These are phyloP conservation scores for Troides helena DNA, from an alignment of 2,888 invertebrate species.

Conservation along the genomic window DNA sequence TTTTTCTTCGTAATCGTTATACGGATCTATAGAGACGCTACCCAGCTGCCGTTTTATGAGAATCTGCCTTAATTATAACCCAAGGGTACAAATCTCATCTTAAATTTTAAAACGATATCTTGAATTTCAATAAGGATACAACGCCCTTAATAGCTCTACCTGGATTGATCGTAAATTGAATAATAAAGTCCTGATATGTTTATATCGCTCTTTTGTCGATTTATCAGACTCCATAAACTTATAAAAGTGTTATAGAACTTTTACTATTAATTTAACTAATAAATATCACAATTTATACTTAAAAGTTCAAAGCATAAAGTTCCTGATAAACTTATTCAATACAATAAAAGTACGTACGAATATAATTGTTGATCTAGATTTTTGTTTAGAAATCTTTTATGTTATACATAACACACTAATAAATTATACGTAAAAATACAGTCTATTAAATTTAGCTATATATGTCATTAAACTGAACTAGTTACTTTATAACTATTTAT, in stretches of 20 bases:
- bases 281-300: not conserved
- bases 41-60: constrained; percentile 68
- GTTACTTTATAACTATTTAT: too few species aligned
- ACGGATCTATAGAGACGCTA: constrained; percentile 55
- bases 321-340: too few species aligned
- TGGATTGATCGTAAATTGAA: constrained; percentile 39
- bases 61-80: constrained; percentile 67
- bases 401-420: too few species aligned
- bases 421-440: too few species aligned
- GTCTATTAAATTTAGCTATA: too few species aligned
- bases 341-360: too few species aligned
- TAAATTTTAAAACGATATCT: constrained; percentile 54
- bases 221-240: not conserved
- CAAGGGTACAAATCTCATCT: constrained; percentile 65
- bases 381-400: too few species aligned
- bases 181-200: constrained; percentile 37
- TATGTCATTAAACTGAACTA: too few species aligned
- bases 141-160: constrained; percentile 43
- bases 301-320: too few species aligned
- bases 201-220: constrained; percentile 30
- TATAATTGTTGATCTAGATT: too few species aligned
- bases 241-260: not conserved
- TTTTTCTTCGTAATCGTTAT: constrained; percentile 63
- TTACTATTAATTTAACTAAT: not conserved
- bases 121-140: constrained; percentile 61